Evolutionary conservation across 1,140 invertebrate genomes (phyloP), one percentile per base, ranked within the genome.

Genomic region (Chrysoperla carnea): DNA sequence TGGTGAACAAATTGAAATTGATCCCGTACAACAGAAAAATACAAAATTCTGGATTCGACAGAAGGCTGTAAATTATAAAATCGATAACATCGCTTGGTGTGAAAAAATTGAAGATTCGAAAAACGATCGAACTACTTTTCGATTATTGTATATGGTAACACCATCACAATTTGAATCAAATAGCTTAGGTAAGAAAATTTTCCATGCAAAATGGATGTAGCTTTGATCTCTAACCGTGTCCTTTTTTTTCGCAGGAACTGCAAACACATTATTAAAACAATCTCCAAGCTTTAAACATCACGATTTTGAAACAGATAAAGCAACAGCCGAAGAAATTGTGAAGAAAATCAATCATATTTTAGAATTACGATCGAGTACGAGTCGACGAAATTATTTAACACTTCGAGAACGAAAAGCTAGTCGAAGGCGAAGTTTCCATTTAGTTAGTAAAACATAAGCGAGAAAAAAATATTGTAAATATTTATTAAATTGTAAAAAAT

Each of bases 1-100:
- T 28, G 78, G 85, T 12, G 87, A 93, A 51, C 86, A 86, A 57
- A 79, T 94, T 42, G 89, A 94, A 66, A 86, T 94, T 39, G 84
- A 89, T 60, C 84, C 86, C 2, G 70, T 86, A 11, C 74, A 77
- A 53, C 68, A 65, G 52, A 70, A 69, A 64, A 76, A 73, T 56
- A 72, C 78, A 37, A 76, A 78, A 52, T 69, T 78, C 50, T 83
- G 76, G 72, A 75, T 69, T 52, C 68, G 67, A 51, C 74, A 70
- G 56, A 70, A 69, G 51, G 73, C 85, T 29, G 75, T 82, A 33
- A 76, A 78, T 46, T 81, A 87, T 61, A 76, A 80, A 49, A 87
- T 90, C 52, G 86, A 92, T 50, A 72, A 71, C 36, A 76, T 94
- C 46, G 88, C 84, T 0, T 81, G 79, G 63, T 92, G 88, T 63